These are phyloP conservation scores for Oreocharis arfaki DNA, from an alignment of 2,113 vertebrate species.

Conservation along the genomic window DNA sequence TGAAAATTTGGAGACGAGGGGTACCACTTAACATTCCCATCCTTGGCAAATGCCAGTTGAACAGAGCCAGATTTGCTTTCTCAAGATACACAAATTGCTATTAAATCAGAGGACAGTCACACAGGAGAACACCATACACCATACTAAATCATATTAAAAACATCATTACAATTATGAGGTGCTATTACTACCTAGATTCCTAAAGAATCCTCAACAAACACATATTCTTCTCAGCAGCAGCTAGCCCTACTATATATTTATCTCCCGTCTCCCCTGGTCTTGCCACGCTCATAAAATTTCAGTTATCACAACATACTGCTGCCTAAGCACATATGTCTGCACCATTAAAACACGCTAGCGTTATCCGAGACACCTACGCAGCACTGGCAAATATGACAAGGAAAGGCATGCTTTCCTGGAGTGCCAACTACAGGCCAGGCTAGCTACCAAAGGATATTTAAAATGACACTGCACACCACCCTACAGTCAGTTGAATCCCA, in stretches of 20 bases:
- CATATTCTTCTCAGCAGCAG: background rate
- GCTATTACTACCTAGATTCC: background rate
- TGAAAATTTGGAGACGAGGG: background rate
- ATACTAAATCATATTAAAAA: background rate
- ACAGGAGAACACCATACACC: accelerated
- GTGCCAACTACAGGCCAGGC: background rate
- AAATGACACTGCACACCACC: background rate
- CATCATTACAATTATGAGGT: background rate
- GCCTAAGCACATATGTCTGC: background rate
- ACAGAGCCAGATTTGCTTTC: background rate
- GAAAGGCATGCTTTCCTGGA: background rate
- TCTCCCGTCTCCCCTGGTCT: background rate
- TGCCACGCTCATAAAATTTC: background rate
- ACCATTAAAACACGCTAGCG: accelerated
- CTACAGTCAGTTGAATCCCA: background rate
- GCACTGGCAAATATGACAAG: background rate
- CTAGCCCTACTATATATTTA: background rate
- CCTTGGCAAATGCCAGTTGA: background rate
- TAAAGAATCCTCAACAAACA: background rate
- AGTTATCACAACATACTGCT: background rate
- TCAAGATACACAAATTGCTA: background rate
- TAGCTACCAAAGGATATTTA: background rate
- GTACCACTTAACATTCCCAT: background rate
- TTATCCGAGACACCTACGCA: background rate
- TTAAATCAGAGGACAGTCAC: background rate